Conservation (phyloP, 1,140 invertebrate species). For the Globodera ellingtonae region DNA sequence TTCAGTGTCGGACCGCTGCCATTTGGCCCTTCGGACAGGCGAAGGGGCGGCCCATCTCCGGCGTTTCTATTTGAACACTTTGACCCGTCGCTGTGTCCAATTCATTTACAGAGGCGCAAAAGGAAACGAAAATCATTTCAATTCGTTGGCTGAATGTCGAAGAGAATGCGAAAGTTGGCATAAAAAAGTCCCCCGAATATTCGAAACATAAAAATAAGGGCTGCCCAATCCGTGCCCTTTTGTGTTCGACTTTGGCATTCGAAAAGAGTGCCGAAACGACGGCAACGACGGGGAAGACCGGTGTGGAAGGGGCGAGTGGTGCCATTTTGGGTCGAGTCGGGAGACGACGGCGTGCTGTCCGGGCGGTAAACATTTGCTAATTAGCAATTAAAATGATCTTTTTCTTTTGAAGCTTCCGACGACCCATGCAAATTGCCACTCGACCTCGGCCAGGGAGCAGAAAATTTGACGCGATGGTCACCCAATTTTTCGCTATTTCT, state of each 20-base stretch:
- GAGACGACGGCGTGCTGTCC: constrained; percentile 62
- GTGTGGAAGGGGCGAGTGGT: constrained; percentile 57
- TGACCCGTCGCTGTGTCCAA: constrained; percentile 56
- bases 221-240: constrained; percentile 58
- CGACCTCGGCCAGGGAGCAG: constrained; percentile 55
- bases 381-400: constrained; percentile 17
- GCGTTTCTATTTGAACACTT: constrained; percentile 61
- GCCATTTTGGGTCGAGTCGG: constrained; percentile 51
- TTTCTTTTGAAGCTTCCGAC: constrained; percentile 42
- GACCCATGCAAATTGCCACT: constrained; percentile 60
- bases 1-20: constrained; percentile 59
- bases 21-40: constrained; percentile 54
- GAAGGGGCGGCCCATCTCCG: constrained; percentile 53
- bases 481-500: neutral
- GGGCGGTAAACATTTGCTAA: constrained; percentile 42
- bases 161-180: constrained; percentile 57
- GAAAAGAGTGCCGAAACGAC: constrained; percentile 44
- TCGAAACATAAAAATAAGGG: constrained; percentile 39
- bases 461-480: constrained; percentile 61
- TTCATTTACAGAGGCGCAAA: constrained; percentile 60
- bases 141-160: constrained; percentile 54
- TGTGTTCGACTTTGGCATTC: constrained; percentile 42
- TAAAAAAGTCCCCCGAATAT: constrained; percentile 12
- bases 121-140: constrained; percentile 65
- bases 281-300: constrained; percentile 34